Conservation (phyloP, 2,113 vertebrate species). For the Columba livia region DNA sequence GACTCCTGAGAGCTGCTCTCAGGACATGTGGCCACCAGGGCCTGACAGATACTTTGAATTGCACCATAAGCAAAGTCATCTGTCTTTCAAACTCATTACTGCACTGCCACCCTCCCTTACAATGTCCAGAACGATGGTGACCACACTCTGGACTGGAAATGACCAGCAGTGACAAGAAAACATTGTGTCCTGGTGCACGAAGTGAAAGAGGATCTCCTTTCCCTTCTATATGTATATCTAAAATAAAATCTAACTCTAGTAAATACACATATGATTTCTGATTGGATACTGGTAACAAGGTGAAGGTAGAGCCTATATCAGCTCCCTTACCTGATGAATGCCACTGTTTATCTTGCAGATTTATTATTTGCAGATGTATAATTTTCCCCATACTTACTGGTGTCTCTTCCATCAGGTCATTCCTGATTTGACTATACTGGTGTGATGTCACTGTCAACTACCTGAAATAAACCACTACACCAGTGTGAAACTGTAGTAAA, state of each 20-base stretch:
- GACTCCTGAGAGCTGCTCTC: neutral
- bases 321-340: neutral
- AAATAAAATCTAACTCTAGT: neutral
- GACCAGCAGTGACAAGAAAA: neutral
- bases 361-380: neutral
- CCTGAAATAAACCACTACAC: neutral
- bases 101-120: neutral
- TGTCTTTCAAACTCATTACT: neutral
- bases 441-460: neutral
- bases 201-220: neutral
- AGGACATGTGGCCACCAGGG: neutral
- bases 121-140: neutral
- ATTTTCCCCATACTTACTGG: neutral
- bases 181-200: neutral
- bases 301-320: neutral
- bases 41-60: neutral
- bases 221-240: neutral
- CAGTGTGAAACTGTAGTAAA: neutral
- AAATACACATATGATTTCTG: neutral
- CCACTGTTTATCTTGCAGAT: neutral
- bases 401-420: neutral
- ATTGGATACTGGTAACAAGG: rapidly evolving
- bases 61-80: neutral
- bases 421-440: neutral
- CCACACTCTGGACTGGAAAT: neutral